Conservation (phyloP, 2,888 invertebrate species). For the Bruchidius siliquastri region DNA sequence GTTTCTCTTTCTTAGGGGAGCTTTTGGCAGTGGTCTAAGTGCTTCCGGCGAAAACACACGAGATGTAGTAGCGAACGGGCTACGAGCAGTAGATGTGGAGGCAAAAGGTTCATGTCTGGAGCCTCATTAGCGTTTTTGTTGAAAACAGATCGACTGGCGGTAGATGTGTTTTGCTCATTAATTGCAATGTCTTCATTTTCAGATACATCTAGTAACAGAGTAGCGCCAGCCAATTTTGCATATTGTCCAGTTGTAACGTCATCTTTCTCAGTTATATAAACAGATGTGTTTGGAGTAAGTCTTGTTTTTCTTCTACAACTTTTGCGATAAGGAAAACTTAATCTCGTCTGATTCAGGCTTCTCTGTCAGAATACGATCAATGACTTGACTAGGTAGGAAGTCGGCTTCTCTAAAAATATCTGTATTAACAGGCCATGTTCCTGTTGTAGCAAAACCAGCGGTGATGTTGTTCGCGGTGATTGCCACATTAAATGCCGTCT, state of each 20-base stretch:
- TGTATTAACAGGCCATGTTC: constrained; percentile 4
- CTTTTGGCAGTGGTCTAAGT: constrained; percentile 22
- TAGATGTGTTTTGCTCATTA: background rate
- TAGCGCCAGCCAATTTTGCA: too few relatives aligned
- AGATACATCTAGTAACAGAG: too few relatives aligned
- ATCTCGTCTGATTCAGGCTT: constrained; percentile 1
- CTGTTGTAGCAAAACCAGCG: constrained; percentile 3
- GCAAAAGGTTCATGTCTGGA: constrained; percentile 6
- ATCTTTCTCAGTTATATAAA: background rate
- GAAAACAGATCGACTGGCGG: constrained; percentile 4
- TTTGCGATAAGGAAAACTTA: background rate
- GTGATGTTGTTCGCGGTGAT: constrained; percentile 1
- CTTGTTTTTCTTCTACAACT: too few relatives aligned
- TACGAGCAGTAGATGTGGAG: constrained; percentile 12
- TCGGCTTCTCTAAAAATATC: constrained; percentile 4
- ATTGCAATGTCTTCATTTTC: too few relatives aligned
- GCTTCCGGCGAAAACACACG: constrained; percentile 14
- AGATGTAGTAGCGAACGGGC: constrained; percentile 14
- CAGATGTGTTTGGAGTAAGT: background rate
- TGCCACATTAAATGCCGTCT: too few relatives aligned
- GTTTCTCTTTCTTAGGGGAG: constrained; percentile 30
- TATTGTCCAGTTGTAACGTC: background rate
- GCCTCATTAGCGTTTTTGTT: background rate
- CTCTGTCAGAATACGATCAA: background rate
- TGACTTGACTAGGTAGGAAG: constrained; percentile 8